A percentile compares a stretch with the other conserved stretches of the same genome.
These are phyloP conservation scores for Berghia stephanieae DNA, from an alignment of 1,140 invertebrate genomes.

Conservation along the genomic window DNA sequence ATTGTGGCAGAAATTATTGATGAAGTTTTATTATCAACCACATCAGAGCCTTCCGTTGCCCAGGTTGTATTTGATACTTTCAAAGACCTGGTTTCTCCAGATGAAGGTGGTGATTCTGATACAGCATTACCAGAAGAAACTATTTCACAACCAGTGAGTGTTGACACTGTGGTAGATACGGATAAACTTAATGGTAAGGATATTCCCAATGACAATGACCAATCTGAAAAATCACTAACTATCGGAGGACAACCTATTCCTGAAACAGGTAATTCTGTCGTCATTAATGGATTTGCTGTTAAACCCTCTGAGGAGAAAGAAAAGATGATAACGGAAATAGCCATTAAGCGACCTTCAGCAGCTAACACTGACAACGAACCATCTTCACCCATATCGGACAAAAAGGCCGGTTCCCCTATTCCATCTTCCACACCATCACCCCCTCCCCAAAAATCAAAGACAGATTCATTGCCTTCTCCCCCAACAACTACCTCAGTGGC, in stretches of 20 bases:
- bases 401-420: neutral
- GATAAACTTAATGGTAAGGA: too few relatives aligned
- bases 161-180: too few relatives aligned
- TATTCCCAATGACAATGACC: too few relatives aligned
- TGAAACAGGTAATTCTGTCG: too few relatives aligned
- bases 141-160: too few relatives aligned
- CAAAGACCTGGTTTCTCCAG: slow-evolving; percentile 41
- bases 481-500: too few relatives aligned
- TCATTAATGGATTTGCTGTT: too few relatives aligned
- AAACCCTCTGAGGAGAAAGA: slow-evolving; percentile 27
- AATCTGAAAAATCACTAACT: too few relatives aligned
- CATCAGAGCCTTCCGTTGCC: slow-evolving; percentile 58
- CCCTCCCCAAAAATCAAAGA: too few relatives aligned
- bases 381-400: neutral
- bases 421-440: neutral
- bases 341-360: neutral
- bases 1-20: slow-evolving; percentile 58
- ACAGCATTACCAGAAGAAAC: too few relatives aligned
- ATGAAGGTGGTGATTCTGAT: neutral
- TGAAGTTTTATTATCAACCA: slow-evolving; percentile 57
- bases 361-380: neutral
- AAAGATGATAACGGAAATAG: neutral
- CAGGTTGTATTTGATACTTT: slow-evolving; percentile 57
- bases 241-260: too few relatives aligned
- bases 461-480: too few relatives aligned